phyloP scores from a whole-genome alignment of 2,113 vertebrate genomes.

The Papio anubis region DNA sequence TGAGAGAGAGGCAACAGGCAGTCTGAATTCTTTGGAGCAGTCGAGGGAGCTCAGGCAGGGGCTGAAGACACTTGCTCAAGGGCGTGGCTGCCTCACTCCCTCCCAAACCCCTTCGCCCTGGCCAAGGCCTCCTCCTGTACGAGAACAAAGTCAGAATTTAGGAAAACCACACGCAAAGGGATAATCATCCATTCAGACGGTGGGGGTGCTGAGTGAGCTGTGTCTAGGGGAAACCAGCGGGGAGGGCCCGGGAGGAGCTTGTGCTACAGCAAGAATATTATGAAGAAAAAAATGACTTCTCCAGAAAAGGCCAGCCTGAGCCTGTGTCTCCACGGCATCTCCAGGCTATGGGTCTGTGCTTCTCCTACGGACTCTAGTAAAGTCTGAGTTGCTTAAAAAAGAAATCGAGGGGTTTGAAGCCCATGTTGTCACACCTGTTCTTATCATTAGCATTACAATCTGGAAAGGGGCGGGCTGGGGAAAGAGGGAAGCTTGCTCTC shows the following conservation, averaged over 20 bases:
- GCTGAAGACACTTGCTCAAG: no score
- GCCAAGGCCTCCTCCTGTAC: no score
- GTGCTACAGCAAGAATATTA: not conserved
- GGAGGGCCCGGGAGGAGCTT: no score
- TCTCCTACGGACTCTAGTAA: fast-evolving
- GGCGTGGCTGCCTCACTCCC: no score
- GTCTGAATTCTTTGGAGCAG: not conserved
- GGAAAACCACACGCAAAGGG: fast-evolving
- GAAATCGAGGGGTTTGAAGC: fast-evolving
- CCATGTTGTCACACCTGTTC: no score
- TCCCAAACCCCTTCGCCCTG: fast-evolving
- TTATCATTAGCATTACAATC: fast-evolving
- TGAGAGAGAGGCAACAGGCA: not conserved
- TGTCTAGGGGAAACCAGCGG: fast-evolving
- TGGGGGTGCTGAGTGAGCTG: fast-evolving
- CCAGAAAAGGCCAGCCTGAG: not conserved
- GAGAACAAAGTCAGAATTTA: not conserved
- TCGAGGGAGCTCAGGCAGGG: no score
- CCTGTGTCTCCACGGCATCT: fast-evolving
- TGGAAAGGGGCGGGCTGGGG: not conserved
- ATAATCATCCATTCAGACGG: fast-evolving
- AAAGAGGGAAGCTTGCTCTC: fast-evolving
- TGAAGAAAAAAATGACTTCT: fast-evolving
- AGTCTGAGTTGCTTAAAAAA: no score
- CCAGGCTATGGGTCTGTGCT: fast-evolving